phyloP scores from a whole-genome alignment of 2,113 vertebrate genomes.

The Cygnus atratus region DNA sequence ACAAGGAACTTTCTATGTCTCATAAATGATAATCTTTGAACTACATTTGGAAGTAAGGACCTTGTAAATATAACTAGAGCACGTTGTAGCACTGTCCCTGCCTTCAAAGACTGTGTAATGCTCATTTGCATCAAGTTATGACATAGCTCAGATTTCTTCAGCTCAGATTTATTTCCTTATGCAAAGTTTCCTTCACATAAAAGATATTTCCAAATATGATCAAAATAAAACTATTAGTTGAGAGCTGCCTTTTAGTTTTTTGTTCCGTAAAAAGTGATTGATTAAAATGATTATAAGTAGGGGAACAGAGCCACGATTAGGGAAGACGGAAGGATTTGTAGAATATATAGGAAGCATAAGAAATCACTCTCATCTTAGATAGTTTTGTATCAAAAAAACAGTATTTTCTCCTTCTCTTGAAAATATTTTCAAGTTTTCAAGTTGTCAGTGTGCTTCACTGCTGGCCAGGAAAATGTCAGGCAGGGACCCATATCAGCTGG shows the following conservation, averaged over 20 bases:
- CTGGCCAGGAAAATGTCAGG: background rate
- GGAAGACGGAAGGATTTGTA: background rate
- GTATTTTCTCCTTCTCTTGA: background rate
- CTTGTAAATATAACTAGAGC: background rate
- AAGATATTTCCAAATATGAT: background rate
- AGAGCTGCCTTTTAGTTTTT: background rate
- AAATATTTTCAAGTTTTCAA: background rate
- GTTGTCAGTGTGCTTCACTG: background rate
- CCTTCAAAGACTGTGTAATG: background rate
- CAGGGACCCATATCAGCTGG: rapidly evolving
- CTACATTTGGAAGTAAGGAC: background rate
- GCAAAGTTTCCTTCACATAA: background rate
- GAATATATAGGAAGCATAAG: background rate
- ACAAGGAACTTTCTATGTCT: background rate
- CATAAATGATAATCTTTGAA: background rate
- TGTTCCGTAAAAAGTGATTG: background rate
- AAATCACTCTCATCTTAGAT: background rate
- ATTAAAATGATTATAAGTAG: background rate
- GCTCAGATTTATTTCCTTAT: background rate
- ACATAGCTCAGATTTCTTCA: background rate
- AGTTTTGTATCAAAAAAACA: background rate
- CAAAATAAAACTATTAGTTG: background rate
- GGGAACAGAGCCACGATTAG: background rate
- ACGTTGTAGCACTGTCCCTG: background rate
- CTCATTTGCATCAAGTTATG: background rate